phyloP scores from a whole-genome alignment of 2,888 invertebrate genomes.

The Pherbina coryleti region DNA sequence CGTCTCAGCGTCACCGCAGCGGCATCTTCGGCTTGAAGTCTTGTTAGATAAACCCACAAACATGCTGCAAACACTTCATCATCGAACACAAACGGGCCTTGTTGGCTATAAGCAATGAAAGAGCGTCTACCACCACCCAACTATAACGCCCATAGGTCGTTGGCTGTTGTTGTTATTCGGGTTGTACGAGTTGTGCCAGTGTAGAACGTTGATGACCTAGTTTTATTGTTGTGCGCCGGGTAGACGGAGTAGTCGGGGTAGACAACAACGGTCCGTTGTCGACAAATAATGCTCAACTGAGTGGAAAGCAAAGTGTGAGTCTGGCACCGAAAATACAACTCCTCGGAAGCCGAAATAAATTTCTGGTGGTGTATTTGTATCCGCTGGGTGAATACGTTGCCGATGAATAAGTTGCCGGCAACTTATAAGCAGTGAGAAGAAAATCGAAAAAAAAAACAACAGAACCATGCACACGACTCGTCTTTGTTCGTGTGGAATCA shows the following conservation, averaged over 20 bases:
- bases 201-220: slow-evolving; percentile 31
- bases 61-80: slow-evolving; percentile 31
- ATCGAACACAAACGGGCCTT: slow-evolving; percentile 20
- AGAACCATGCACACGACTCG: slow-evolving; percentile 2
- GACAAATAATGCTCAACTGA: slow-evolving; percentile 27
- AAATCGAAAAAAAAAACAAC: neutral
- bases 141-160: neutral
- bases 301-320: slow-evolving; percentile 25
- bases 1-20: slow-evolving; percentile 60
- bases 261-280: slow-evolving; percentile 4
- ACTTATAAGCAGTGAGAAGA: too few species aligned
- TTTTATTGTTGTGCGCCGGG: neutral
- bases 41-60: slow-evolving; percentile 47
- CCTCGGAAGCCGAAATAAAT: slow-evolving; percentile 31
- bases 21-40: slow-evolving; percentile 48
- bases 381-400: neutral
- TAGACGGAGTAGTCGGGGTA: neutral
- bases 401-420: too few species aligned
- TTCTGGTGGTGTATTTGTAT: slow-evolving; percentile 13
- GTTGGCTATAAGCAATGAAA: neutral
- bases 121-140: neutral
- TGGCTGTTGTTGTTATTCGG: neutral
- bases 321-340: slow-evolving; percentile 26
- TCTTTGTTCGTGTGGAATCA: slow-evolving; percentile 41
- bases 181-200: neutral